Evolutionary conservation across 2,888 invertebrate genomes (phyloP), one percentile per base, ranked within the genome.

Genomic region (Copidosoma aretas): DNA sequence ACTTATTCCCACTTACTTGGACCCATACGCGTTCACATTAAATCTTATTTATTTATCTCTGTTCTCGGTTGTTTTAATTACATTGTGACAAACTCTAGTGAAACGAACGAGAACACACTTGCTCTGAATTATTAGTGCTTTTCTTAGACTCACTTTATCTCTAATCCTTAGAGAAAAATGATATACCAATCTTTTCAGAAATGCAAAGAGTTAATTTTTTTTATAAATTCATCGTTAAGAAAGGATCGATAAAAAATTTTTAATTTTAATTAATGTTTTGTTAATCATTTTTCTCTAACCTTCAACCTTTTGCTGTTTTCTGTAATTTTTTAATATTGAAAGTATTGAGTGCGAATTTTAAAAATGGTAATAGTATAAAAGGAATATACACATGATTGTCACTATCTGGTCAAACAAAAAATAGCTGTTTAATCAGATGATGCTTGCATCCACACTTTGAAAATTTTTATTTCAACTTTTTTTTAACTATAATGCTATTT

Each of bases 11-110:
- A 67, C 67, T 78, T 80, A 79, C 81, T 82, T 83, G 82, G 82
- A 83, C 83, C 82, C 83, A 82, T 82, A 80, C 76, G 80, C 81
- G 80, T 79, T 78, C 76, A 77, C 73, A 67, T 43, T 41, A 43
- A 25, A 46, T 51, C 25, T 64, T 25, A 32, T 56, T 41, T 14
- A 5, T 32, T 32, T 32, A 8, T 32, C 8, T 46, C 12, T 51
- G 32, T 58, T 39, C 25, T 65, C 49, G 3, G 25, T 62, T 39
- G 62, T 32, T 53, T 49, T 62, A 24, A 52, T 61, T 39, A 25
- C 39, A 3, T 21, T 61, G 21, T 17, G n/a, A 21, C 19, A 19
- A 41, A 15, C 1, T 58, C 19, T 39, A 41, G 12, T 24, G 32
- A 61, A 61, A 39, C 56, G 21, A 25, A 51, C 32, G 41, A 57